Base-by-base conservation (phyloP, 2,797 vertebrate genomes). In the Gymnothorax reevesii region DNA sequence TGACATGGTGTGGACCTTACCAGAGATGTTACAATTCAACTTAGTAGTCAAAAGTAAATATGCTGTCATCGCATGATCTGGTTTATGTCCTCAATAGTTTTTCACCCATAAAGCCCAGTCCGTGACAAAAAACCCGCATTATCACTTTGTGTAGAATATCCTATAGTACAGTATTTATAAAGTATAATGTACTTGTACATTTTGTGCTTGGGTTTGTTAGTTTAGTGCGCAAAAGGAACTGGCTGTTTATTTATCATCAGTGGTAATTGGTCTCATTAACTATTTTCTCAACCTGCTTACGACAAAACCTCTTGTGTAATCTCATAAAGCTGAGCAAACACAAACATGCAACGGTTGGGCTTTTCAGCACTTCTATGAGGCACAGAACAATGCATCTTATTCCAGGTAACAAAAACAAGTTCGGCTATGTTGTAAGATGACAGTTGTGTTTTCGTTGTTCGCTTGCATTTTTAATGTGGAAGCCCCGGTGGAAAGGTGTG, bases 401-500 rank as follows among this genome's bases (percentile, higher is more conserved):
- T 73, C 27, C 69, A 27, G 69, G 62, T n/a, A 66, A 7, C 62
- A 42, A 49, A 42, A 33, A 42, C 13, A 42, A 75, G 12, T 12
- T 27, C 71, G 13, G 33, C 6, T 42, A 27, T 9, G 13, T 10
- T 12, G 13, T 15, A 33, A 12, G 25, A 73, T 0, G 12, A 73
- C 69, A 13, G 13, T 12, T 33, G 25, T 33, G 25, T 42, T 27
- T 33, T 10, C 4, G 69, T 33, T 42, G 9, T 73, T 25, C 15
- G 69, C 8, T 73, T 15, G 25, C 12, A 73, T 10, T 27, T 73
- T 73, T 73, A 27, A 42, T 6, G 3, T 73, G 25, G 69, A 73
- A 73, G 89, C 88, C 86, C 88, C 57, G 79, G 85, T 49, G 86
- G 88, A 86, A 86, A 57, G 87, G 88, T 54, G 84, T 83, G 86